Base-by-base conservation (phyloP, 2,888 invertebrate genomes). In the Volucella inflata region DNA sequence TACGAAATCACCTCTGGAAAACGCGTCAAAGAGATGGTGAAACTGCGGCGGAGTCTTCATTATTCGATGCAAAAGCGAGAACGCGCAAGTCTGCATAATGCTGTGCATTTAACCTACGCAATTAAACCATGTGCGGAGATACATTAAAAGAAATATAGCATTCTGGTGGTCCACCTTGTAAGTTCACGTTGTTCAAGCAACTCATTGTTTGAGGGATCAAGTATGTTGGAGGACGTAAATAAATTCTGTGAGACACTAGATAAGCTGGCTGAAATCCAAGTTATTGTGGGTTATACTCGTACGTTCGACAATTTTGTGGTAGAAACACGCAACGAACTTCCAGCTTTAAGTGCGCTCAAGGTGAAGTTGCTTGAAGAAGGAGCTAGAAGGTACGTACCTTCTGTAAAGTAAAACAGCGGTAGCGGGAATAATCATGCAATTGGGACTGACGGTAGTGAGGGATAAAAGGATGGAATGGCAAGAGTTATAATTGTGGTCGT, bases 291-390 rank as follows among this genome's bases (percentile, higher is more conserved):
- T 14, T 74, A 40, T 59, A 72, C 38, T 44, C 62, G 0, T 87
- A 64, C 62, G 0, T 87, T 67, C n/a, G 87, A 88, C 12, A 87
- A 72, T 11, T 87, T 88, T 38, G 87, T 88, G 0, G 53, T 88
- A 0, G 85, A 88, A 16, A 60, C 77, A 9, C 74, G 87, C n/a
- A n/a, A n/a, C n/a, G n/a, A n/a, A n/a, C n/a, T n/a, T n/a, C n/a
- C n/a, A n/a, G n/a, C n/a, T n/a, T n/a, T n/a, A n/a, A n/a, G n/a
- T n/a, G n/a, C n/a, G n/a, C n/a, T n/a, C n/a, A n/a, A n/a, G n/a
- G 55, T 67, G 1, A 84, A 87, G 38, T 50, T 81, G 11, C 48
- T 78, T 3, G 87, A 84, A 57, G 80, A n/a, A n/a, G n/a, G n/a
- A n/a, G n/a, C n/a, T n/a, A n/a, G n/a, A n/a, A n/a, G n/a, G n/a